A percentile compares a stretch with the other conserved stretches of the same genome.
Conservation (phyloP, 2,113 vertebrate genomes). For the Mirza zaza region DNA sequence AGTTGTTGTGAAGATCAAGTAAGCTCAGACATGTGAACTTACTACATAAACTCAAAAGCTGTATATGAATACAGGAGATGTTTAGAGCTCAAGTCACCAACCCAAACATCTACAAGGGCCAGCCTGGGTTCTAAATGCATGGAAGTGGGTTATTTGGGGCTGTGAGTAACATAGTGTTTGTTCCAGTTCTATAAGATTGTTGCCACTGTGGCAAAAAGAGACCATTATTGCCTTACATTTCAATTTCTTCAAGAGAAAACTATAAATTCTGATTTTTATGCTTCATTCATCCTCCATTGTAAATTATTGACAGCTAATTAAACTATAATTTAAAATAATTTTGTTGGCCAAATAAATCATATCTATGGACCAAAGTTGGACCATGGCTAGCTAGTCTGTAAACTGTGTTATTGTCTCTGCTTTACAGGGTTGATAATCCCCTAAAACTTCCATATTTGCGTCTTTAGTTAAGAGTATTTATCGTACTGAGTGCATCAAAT, state of each 20-base stretch:
- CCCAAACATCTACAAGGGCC: neutral
- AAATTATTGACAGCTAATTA: neutral
- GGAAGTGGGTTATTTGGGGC: fast-evolving
- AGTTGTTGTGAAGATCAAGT: neutral
- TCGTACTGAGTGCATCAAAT: slow-evolving; percentile 61
- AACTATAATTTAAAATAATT: slow-evolving; percentile 35
- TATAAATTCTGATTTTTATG: neutral
- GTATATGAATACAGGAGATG: neutral
- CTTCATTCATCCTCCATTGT: neutral
- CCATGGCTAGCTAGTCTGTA: neutral
- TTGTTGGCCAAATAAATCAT: neutral
- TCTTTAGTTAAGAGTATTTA: slow-evolving; percentile 70
- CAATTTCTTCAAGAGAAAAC: neutral
- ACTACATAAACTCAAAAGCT: neutral
- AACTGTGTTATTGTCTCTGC: neutral
- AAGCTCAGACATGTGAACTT: neutral
- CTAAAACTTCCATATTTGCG: neutral
- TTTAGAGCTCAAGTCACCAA: neutral
- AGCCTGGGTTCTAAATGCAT: neutral
- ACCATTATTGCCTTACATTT: neutral
- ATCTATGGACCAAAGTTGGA: neutral
- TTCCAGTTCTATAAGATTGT: neutral
- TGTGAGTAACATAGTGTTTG: neutral
- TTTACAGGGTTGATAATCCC: neutral
- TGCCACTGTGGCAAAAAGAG: neutral